These are phyloP conservation scores for Antechinus stuartii DNA, from an alignment of 2,113 vertebrate species.

Conservation along the genomic window DNA sequence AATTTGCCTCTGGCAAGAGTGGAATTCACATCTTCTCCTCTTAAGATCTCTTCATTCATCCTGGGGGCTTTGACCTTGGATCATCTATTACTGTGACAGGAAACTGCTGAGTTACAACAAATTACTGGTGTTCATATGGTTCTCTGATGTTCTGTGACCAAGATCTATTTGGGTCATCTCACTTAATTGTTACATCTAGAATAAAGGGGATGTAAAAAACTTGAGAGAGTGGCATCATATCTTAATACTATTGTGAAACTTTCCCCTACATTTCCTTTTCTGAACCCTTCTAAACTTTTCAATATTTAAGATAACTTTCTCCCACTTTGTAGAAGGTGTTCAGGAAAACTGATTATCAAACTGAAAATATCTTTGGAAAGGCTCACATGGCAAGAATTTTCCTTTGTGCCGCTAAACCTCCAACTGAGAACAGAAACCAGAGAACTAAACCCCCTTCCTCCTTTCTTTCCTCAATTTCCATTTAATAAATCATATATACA, in stretches of 20 bases:
- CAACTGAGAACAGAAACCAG: neutral
- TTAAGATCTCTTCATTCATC: neutral
- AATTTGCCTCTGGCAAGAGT: neutral
- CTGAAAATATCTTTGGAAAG: slow-evolving; percentile 24
- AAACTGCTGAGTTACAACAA: neutral
- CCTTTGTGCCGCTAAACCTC: neutral
- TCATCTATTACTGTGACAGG: neutral
- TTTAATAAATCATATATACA: neutral
- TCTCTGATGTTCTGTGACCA: neutral
- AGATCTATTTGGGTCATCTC: neutral
- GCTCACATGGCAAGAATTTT: neutral
- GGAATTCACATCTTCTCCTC: neutral
- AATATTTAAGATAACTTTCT: slow-evolving; percentile 10
- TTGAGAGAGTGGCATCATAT: neutral
- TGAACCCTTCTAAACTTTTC: slow-evolving; percentile 1
- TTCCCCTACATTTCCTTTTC: slow-evolving; percentile 14
- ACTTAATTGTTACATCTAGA: neutral
- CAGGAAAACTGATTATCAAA: slow-evolving; percentile 31
- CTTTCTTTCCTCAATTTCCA: neutral
- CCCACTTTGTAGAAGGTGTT: neutral
- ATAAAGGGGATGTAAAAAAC: neutral
- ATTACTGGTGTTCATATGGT: neutral
- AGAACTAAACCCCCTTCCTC: neutral
- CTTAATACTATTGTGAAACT: slow-evolving; percentile 28
- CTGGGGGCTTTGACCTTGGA: neutral